These are phyloP conservation scores for Babyrousa celebensis DNA, from an alignment of 2,797 vertebrate species.

Conservation along the genomic window DNA sequence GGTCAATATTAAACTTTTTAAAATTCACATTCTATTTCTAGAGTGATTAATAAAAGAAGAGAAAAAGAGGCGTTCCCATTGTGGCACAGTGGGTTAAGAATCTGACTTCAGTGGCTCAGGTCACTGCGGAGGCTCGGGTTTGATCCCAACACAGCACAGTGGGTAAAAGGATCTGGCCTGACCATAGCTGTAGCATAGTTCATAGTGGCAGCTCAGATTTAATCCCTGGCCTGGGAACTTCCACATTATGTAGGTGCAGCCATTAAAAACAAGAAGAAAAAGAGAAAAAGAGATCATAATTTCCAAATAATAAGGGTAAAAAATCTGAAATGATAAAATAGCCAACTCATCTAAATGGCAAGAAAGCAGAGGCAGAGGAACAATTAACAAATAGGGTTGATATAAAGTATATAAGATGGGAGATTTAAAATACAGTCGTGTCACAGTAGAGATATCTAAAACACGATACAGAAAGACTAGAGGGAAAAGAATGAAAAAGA, in stretches of 20 bases:
- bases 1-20: not conserved
- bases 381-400: not conserved
- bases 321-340: conserved; percentile 37
- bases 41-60: conserved; percentile 21
- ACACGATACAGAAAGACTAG: not conserved
- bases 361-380: conserved; percentile 1
- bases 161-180: too few relatives aligned
- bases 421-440: conserved; percentile 8
- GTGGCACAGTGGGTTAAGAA: too few relatives aligned
- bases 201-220: too few relatives aligned
- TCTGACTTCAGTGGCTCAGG: too few relatives aligned
- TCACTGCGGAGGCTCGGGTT: too few relatives aligned
- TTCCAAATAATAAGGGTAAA: not conserved
- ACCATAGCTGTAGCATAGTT: too few relatives aligned
- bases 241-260: too few relatives aligned
- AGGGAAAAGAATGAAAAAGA: conserved; percentile 8
- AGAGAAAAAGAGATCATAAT: not conserved
- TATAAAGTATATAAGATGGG: not conserved
- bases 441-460: conserved; percentile 35
- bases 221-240: too few relatives aligned
- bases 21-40: not conserved
- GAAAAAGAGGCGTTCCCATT: not conserved
- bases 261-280: too few relatives aligned
- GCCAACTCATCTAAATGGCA: not conserved
- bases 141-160: too few relatives aligned